Evolutionary conservation across 2,797 vertebrate genomes (phyloP).

Genomic region (Etheostoma nigrum): DNA sequence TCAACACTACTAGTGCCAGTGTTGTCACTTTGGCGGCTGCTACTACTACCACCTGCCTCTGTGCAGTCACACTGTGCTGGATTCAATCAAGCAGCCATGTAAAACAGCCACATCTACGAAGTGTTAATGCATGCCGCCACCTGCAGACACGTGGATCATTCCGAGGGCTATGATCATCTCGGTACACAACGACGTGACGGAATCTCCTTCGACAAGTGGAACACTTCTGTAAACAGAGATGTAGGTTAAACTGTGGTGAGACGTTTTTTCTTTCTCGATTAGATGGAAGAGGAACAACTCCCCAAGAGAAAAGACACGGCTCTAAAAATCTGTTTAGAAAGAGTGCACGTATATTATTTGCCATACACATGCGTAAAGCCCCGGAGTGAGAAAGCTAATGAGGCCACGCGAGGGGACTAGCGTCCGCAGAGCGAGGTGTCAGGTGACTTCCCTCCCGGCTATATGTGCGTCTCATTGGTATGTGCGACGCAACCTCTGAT

Average conservation of each 20-base stretch:
- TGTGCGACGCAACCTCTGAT: slow-evolving; percentile 59
- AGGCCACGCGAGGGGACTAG: slow-evolving; percentile 30
- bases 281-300: not conserved
- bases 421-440: slow-evolving; percentile 54
- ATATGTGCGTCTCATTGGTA: slow-evolving; percentile 65
- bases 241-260: slow-evolving; percentile 51
- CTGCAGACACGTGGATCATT: slow-evolving; percentile 42
- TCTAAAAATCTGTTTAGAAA: slow-evolving; percentile 13
- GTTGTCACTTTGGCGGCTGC: slow-evolving; percentile 42
- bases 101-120: slow-evolving; percentile 41
- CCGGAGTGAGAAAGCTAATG: slow-evolving; percentile 39
- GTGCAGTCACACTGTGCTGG: slow-evolving; percentile 51
- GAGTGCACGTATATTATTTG: not conserved
- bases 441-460: slow-evolving; percentile 64
- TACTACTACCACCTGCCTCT: slow-evolving; percentile 50
- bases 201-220: slow-evolving; percentile 39
- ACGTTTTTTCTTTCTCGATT: slow-evolving; percentile 38
- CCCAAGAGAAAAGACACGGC: slow-evolving; percentile 1
- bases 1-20: slow-evolving; percentile 34
- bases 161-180: slow-evolving; percentile 9
- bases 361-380: slow-evolving; percentile 1
- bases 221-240: slow-evolving; percentile 22
- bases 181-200: not conserved
- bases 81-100: slow-evolving; percentile 63
- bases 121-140: slow-evolving; percentile 40